Evolutionary conservation across 2,113 vertebrate species (phyloP).

Genomic region (Eudyptes chrysolophus): DNA sequence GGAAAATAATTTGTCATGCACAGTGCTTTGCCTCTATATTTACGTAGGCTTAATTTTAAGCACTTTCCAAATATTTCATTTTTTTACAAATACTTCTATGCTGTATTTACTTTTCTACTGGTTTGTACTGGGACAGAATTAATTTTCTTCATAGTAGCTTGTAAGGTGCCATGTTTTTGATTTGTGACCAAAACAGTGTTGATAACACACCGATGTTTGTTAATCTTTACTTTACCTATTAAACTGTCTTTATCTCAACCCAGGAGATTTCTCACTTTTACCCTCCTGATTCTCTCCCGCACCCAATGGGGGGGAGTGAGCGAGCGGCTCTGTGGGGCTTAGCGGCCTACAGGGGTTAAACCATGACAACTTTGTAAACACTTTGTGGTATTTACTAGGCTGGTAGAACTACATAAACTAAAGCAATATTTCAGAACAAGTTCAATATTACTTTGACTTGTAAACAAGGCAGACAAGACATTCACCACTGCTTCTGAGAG

Average conservation of each 20-base stretch:
- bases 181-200: neutral
- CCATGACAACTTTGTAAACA: neutral
- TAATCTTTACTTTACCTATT: neutral
- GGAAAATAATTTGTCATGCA: neutral
- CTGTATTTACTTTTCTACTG: neutral
- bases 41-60: neutral
- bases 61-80: slow-evolving; percentile 2
- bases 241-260: neutral
- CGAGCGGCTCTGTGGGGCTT: rapidly evolving
- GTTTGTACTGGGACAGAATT: neutral
- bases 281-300: neutral
- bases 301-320: rapidly evolving
- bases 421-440: neutral
- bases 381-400: neutral
- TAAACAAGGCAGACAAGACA: neutral
- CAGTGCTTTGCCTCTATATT: neutral
- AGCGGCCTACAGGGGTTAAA: neutral
- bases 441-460: neutral
- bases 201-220: neutral
- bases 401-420: neutral
- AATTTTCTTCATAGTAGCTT: neutral
- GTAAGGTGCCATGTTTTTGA: neutral
- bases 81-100: neutral
- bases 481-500: neutral
- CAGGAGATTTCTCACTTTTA: neutral